These are phyloP conservation scores for Lophius americanus DNA, from an alignment of 2,797 vertebrate species.

Conservation along the genomic window DNA sequence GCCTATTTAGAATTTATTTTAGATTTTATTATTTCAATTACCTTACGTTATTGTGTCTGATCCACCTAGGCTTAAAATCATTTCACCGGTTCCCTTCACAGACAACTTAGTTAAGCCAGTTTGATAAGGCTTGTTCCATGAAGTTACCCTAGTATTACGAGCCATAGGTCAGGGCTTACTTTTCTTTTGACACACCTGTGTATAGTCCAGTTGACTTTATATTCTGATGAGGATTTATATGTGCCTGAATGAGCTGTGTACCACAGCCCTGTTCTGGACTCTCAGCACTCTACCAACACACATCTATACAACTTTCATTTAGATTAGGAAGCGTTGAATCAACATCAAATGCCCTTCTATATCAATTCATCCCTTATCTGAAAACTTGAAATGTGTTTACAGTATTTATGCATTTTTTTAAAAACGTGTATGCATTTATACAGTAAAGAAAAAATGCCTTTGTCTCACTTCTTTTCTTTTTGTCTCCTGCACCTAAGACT, in stretches of 20 bases:
- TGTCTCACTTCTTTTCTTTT: neutral
- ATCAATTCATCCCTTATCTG: conserved; percentile 1
- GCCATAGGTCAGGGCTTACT: neutral
- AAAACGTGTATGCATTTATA: conserved; percentile 34
- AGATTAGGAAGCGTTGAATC: neutral
- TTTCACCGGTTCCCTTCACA: conserved; percentile 11
- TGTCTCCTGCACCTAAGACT: neutral
- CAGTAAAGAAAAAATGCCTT: conserved; percentile 33
- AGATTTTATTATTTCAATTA: conserved; percentile 10
- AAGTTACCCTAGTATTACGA: neutral
- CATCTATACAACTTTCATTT: neutral
- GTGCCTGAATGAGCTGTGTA: conserved; percentile 6
- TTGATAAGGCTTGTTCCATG: neutral
- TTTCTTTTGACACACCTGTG: neutral
- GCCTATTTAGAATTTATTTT: neutral
- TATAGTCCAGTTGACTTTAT: neutral
- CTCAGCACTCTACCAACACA: neutral
- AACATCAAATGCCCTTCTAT: neutral
- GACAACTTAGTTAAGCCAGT: neutral
- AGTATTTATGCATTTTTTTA: conserved; percentile 1
- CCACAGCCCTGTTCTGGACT: neutral
- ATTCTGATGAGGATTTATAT: conserved; percentile 4
- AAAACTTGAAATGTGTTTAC: conserved; percentile 17
- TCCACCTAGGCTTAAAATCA: neutral
- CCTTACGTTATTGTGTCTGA: conserved; percentile 14